A percentile compares a stretch with the other conserved stretches of the same genome.
These are phyloP conservation scores for Choreutis nemorana DNA, from an alignment of 2,888 invertebrate species.

Conservation along the genomic window DNA sequence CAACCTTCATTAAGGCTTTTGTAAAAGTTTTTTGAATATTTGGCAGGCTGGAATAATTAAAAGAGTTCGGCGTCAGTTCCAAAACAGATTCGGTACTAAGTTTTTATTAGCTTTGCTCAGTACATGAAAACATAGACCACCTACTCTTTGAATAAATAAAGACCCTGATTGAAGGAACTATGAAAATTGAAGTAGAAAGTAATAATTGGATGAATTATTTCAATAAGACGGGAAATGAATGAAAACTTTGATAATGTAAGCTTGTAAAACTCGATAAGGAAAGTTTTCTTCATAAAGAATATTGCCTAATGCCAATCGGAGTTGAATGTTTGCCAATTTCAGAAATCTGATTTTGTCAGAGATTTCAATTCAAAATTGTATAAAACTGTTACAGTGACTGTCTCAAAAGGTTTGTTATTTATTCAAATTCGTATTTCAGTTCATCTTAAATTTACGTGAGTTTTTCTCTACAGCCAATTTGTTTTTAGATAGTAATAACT, in stretches of 20 bases:
- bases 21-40: slow-evolving; percentile 24
- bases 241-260: slow-evolving; percentile 9
- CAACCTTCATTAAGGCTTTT: slow-evolving; percentile 27
- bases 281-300: too few relatives aligned
- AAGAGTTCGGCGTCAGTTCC: slow-evolving; percentile 32
- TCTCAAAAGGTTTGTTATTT: too few relatives aligned
- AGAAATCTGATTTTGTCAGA: too few relatives aligned
- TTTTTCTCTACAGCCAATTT: too few relatives aligned
- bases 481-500: too few relatives aligned
- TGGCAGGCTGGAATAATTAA: slow-evolving; percentile 33
- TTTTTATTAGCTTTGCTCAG: slow-evolving; percentile 11
- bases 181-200: neutral
- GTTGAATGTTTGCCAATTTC: too few relatives aligned
- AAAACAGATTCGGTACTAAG: slow-evolving; percentile 24
- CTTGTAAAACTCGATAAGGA: slow-evolving; percentile 3
- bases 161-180: neutral
- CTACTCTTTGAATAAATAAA: neutral
- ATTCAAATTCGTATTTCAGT: too few relatives aligned
- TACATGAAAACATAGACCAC: neutral
- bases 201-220: neutral
- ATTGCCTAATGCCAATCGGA: too few relatives aligned
- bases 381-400: too few relatives aligned
- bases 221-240: slow-evolving; percentile 11
- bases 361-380: too few relatives aligned
- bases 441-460: too few relatives aligned